Evolutionary conservation across 2,113 vertebrate species (phyloP).

Genomic region (Zosterops japonicus): DNA sequence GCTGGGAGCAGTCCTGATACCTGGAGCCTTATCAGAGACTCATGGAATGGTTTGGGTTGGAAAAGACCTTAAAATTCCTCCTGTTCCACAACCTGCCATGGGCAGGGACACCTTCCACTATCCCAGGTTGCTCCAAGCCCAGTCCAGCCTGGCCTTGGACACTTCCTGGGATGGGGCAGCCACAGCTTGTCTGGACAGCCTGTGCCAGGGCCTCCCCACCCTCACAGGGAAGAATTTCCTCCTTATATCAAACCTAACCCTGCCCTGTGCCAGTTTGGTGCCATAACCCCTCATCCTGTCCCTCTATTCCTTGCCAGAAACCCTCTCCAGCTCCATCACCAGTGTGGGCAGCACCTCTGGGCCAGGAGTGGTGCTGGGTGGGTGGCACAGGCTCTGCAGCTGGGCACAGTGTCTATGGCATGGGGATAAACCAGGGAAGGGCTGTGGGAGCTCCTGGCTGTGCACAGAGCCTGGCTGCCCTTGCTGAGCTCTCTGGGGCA

Average conservation of each 20-base stretch:
- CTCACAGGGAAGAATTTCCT: background rate
- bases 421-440: background rate
- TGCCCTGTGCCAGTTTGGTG: background rate
- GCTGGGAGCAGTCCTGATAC: background rate
- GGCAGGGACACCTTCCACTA: background rate
- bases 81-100: too few species aligned
- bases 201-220: background rate
- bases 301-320: background rate
- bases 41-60: background rate
- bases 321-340: background rate
- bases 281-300: too few species aligned
- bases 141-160: fast-evolving
- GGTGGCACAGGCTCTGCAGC: background rate
- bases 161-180: background rate
- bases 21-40: background rate
- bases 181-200: background rate
- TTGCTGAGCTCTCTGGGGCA: background rate
- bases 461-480: background rate
- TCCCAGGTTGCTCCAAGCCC: fast-evolving
- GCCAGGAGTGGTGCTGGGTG: background rate
- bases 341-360: background rate
- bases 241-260: background rate
- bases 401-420: background rate
- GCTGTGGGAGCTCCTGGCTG: background rate
- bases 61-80: background rate